A percentile compares a stretch with the other conserved stretches of the same genome.
These are phyloP conservation scores for Habroteleia sp. DNA, from an alignment of 2,888 invertebrate genomes.

Conservation along the genomic window DNA sequence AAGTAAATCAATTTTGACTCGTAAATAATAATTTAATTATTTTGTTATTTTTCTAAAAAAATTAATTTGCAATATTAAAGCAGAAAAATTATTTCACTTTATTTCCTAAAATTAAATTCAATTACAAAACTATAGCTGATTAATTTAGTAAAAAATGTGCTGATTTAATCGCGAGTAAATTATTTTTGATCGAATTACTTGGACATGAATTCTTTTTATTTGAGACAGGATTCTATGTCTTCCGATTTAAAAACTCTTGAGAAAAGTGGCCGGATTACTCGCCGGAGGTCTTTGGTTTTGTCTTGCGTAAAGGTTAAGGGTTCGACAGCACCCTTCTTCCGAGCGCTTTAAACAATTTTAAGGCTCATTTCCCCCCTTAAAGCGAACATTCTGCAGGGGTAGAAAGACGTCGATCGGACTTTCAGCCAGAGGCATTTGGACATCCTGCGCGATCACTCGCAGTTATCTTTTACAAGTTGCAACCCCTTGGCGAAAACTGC, in stretches of 20 bases:
- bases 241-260: slow-evolving; percentile 46
- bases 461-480: slow-evolving; percentile 66
- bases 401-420: slow-evolving; percentile 65
- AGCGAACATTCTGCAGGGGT: slow-evolving; percentile 78
- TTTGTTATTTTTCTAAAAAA: too few relatives aligned
- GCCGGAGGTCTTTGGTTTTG: slow-evolving; percentile 43
- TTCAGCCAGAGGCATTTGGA: slow-evolving; percentile 70
- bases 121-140: too few relatives aligned
- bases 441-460: slow-evolving; percentile 63
- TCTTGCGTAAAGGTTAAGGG: slow-evolving; percentile 67
- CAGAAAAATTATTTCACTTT: too few relatives aligned
- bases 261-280: slow-evolving; percentile 53
- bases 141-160: not conserved
- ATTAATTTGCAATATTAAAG: not conserved
- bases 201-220: slow-evolving; percentile 10
- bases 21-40: too few relatives aligned
- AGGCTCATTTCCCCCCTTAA: slow-evolving; percentile 81
- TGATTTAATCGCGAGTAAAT: slow-evolving; percentile 28
- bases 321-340: slow-evolving; percentile 71
- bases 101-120: too few relatives aligned
- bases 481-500: slow-evolving; percentile 73
- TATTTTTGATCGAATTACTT: slow-evolving; percentile 22
- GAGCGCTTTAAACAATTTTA: slow-evolving; percentile 81
- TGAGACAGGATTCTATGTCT: slow-evolving; percentile 30
- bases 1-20: too few relatives aligned